These are phyloP conservation scores for Ictidomys tridecemlineatus DNA, from an alignment of 2,113 vertebrate genomes.

Conservation along the genomic window DNA sequence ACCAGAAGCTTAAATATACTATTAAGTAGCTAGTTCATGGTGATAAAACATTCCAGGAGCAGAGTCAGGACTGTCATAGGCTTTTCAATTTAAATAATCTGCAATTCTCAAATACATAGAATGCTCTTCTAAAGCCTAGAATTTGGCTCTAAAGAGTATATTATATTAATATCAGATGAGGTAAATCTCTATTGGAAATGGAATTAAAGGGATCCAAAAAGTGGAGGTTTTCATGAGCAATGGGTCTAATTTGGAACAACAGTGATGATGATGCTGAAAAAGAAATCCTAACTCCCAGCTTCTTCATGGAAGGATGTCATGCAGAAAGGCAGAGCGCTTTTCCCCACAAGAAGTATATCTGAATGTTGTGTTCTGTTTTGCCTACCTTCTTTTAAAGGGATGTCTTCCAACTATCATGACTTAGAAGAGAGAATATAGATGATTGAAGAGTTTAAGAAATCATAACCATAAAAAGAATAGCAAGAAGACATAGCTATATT, in stretches of 20 bases:
- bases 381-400: neutral
- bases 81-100: neutral
- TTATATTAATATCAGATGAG: neutral
- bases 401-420: neutral
- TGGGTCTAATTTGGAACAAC: neutral
- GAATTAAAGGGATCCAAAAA: neutral
- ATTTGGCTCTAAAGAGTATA: neutral
- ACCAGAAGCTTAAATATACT: neutral
- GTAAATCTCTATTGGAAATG: neutral
- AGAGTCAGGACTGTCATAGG: neutral
- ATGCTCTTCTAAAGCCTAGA: fast-evolving
- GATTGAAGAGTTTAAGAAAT: neutral
- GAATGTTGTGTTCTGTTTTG: neutral
- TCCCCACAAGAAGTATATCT: neutral
- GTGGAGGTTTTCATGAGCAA: neutral
- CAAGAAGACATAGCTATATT: neutral
- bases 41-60: neutral
- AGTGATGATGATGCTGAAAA: too few relatives aligned
- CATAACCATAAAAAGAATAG: neutral
- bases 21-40: too few relatives aligned
- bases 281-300: neutral
- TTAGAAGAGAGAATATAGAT: neutral
- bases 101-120: neutral
- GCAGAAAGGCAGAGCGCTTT: neutral
- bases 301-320: neutral